Conservation (phyloP, 30 jellyfish, hydroid and myxozoan species). For the Aurelia aurita region DNA sequence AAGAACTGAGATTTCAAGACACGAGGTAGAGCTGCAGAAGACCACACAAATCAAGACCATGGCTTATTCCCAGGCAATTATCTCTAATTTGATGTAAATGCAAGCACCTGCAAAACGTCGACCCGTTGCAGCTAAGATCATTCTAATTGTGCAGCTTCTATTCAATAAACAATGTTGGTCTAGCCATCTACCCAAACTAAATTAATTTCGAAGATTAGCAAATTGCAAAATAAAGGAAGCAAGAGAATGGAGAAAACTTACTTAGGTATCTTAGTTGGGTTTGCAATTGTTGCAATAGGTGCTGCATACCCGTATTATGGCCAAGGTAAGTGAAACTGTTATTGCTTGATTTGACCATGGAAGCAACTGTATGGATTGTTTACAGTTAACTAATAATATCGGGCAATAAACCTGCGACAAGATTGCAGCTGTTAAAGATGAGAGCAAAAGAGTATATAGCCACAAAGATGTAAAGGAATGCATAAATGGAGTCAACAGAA, state of each 20-base stretch:
- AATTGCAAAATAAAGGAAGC: neutral
- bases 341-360: neutral
- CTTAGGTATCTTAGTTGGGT: neutral
- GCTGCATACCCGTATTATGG: conserved; percentile 49
- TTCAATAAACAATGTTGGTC: conserved; percentile 46
- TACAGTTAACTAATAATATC: neutral
- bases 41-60: neutral
- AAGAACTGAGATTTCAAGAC: too few species aligned
- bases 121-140: conserved; percentile 57
- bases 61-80: conserved; percentile 9
- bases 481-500: too few species aligned
- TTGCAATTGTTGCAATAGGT: conserved; percentile 15
- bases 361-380: neutral
- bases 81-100: conserved; percentile 2
- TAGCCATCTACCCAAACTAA: neutral
- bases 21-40: too few species aligned
- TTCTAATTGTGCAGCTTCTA: conserved; percentile 46
- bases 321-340: conserved; percentile 22
- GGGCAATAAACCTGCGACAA: too few species aligned
- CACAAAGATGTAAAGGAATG: too few species aligned
- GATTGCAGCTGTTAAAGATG: too few species aligned
- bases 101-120: conserved; percentile 40
- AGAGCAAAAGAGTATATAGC: too few species aligned
- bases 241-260: neutral
- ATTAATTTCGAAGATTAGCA: neutral